These are phyloP conservation scores for Chrosomus eos DNA, from an alignment of 2,797 vertebrate species.

Conservation along the genomic window DNA sequence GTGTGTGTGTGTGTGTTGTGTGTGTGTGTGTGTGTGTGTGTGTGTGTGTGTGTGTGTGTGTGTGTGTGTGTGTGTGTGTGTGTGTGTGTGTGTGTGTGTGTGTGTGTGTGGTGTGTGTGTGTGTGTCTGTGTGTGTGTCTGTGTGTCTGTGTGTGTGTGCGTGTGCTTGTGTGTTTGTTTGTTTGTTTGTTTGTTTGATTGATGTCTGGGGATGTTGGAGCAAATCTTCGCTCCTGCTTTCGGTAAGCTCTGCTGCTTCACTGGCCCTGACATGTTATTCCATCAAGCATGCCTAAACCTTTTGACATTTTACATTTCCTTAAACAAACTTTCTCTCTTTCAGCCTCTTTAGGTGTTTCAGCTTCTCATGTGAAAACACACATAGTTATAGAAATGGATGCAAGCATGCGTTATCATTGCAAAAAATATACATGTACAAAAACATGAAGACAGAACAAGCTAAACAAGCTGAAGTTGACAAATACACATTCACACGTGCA, in stretches of 20 bases:
- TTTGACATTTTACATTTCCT: slow-evolving; percentile 50
- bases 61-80: slow-evolving; percentile 33
- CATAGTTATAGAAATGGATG: slow-evolving; percentile 20
- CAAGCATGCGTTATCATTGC: background rate
- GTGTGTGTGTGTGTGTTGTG: too few species aligned
- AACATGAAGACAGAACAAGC: slow-evolving; percentile 12
- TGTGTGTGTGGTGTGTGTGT: background rate
- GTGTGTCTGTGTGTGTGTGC: background rate
- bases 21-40: too few species aligned
- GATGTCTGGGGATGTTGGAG: slow-evolving; percentile 35
- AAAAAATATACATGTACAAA: slow-evolving; percentile 1
- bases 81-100: background rate
- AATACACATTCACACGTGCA: background rate
- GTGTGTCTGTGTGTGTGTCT: background rate
- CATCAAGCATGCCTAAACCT: slow-evolving; percentile 54
- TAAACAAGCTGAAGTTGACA: slow-evolving; percentile 24
- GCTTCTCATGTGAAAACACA: slow-evolving; percentile 50
- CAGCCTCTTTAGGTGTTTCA: slow-evolving; percentile 39
- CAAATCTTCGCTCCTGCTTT: slow-evolving; percentile 23
- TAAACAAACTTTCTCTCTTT: slow-evolving; percentile 20
- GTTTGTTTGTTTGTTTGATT: slow-evolving; percentile 24
- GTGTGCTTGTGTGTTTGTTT: background rate
- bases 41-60: background rate
- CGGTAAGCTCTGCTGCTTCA: slow-evolving; percentile 42
- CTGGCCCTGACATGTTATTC: slow-evolving; percentile 40